Evolutionary conservation across 2,797 vertebrate genomes (phyloP), one percentile per base, ranked within the genome.

Genomic region (Phataginus tetradactyla): DNA sequence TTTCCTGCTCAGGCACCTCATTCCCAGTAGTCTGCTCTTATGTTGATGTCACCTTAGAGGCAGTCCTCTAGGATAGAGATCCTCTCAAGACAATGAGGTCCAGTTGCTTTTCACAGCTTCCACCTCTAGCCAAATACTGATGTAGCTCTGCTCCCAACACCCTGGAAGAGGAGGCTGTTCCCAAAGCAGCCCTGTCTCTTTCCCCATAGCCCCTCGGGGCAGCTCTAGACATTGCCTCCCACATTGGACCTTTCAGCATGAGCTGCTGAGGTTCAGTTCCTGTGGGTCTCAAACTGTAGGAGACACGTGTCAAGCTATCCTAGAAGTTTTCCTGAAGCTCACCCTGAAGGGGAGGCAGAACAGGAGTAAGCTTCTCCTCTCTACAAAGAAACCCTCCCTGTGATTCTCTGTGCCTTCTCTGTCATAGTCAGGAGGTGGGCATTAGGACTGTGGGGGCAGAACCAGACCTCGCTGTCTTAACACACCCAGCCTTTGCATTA

Each of bases 1-100:
- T 12, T 39, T 92, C n/a, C 51, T 57, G 11, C 37, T 57, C 42
- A 34, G 69, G 3, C 4, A 7, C 32, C 20, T 27, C 1, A 13
- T n/a, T 66, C 34, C 61, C 42, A 13, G 27, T 45, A 3, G 10
- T 32, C 42, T 66, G 18, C 71, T 88, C 71, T 69, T 29, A 18
- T 2, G 0, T 12, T 51, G 32, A 8, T 2, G 0, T 63, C 20
- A 37, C 32, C 29, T n/a, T 15, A 25, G 11, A 15, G 5, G 32
- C 29, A 85, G n/a, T 68, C 25, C 17, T 80, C 53, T 27, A 57
- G 29, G 45, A 77, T 27, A 4, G 3, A n/a, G 29, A 78, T 25
- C 5, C 21, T 77, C 17, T 69, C 27, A 32, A 63, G 81, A 89
- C 18, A 64, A 49, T 5, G 4, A 25, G 20, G 61, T 23, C 45